phyloP scores from a whole-genome alignment of 2,113 vertebrate genomes.

The Heteronetta atricapilla region DNA sequence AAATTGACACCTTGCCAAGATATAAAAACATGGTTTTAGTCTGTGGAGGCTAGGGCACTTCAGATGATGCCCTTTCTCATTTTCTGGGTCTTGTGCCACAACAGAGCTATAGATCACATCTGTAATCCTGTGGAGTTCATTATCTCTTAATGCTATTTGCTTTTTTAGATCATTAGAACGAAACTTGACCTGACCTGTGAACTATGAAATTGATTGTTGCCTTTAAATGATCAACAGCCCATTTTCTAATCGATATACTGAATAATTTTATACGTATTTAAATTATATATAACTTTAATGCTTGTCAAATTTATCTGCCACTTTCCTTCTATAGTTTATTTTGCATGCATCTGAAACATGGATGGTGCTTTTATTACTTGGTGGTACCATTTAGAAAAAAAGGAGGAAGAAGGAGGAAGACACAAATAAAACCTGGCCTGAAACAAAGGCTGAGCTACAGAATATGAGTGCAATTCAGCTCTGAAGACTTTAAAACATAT shows the following conservation, averaged over 20 bases:
- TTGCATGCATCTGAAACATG: slow-evolving; percentile 63
- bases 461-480: background rate
- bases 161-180: slow-evolving; percentile 82
- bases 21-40: slow-evolving; percentile 69
- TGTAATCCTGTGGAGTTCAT: slow-evolving; percentile 79
- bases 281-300: slow-evolving; percentile 89
- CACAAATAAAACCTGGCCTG: slow-evolving; percentile 16
- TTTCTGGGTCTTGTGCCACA: slow-evolving; percentile 56
- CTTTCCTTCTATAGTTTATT: slow-evolving; percentile 75
- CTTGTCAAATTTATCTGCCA: slow-evolving; percentile 85
- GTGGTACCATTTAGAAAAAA: slow-evolving; percentile 32
- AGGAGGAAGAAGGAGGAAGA: background rate
- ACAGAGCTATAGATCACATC: slow-evolving; percentile 76
- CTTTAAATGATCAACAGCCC: slow-evolving; percentile 84
- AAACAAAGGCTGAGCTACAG: background rate
- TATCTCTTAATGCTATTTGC: slow-evolving; percentile 83
- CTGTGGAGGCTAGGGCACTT: slow-evolving; percentile 52
- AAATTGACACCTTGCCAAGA: slow-evolving; percentile 73
- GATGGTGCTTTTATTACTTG: slow-evolving; percentile 68
- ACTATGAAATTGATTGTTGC: slow-evolving; percentile 85
- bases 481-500: background rate
- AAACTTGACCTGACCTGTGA: slow-evolving; percentile 89
- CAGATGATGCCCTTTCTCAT: slow-evolving; percentile 59
- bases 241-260: slow-evolving; percentile 85
- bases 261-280: slow-evolving; percentile 88